Evolutionary conservation across 2,113 vertebrate genomes (phyloP), one percentile per base, ranked within the genome.

Genomic region (Bothrops jararaca): DNA sequence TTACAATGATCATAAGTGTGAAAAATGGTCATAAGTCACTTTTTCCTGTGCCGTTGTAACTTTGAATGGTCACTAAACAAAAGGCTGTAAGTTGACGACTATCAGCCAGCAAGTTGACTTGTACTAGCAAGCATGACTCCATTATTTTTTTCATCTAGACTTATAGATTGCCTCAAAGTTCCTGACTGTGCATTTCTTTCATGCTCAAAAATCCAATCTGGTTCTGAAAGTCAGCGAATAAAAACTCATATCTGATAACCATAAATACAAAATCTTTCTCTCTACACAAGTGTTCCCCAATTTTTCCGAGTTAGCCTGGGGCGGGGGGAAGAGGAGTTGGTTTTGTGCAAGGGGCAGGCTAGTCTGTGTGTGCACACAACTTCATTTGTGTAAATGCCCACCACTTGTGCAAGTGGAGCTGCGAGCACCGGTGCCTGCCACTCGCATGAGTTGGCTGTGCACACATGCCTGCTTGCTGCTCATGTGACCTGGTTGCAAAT

Each of bases 361-460:
- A 1, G 48, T 50, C 48, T 50, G 48, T 29, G 24, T 3, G 11
- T 6, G 0, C 2, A 0, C 8, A 12, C 58, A 60, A 29, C 5
- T 60, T 60, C 24, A 60, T 12, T 64, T 29, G 60, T 64, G 60
- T 29, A 3, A 29, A 50, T 1, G 48, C 48, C 48, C 48, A 50
- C 48, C 9, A 1, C 48, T 50, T 50, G 48, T 4, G 10, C 8
- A 3, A 29, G 10, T 64, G 10, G 2, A 11, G 10, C 26, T 29
- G 10, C 3, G 2, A 60, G 24, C 9, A 1, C 9, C 1, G 58
- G 9, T 3, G 1, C 9, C 24, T 0, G 2, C 24, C 3, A 3
- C 24, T 60, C 58, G 4, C 26, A 12, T 29, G 29, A n/a, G 12
- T n/a, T 5, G 12, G 29, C 11, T 69, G 1, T 22, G 0, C 3